A percentile compares a stretch with the other conserved stretches of the same genome.
phyloP scores from a whole-genome alignment of 2,797 vertebrate genomes.

The Pitangus sulphuratus region DNA sequence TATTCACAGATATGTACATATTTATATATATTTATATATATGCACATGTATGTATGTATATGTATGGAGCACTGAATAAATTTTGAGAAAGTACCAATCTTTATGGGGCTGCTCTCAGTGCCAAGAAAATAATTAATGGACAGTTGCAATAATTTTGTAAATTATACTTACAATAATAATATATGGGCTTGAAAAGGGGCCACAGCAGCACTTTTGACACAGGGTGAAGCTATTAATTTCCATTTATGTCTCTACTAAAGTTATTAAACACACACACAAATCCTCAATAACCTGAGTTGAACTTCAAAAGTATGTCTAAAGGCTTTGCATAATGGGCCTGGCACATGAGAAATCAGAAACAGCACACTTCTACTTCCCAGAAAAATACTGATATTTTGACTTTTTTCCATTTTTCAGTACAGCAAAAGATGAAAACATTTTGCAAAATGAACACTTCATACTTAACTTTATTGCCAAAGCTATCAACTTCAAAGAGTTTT shows the following conservation, averaged over 20 bases:
- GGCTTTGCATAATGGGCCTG: background rate
- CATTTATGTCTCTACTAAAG: background rate
- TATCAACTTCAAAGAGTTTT: background rate
- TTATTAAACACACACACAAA: background rate
- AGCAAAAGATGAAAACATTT: background rate
- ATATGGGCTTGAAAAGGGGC: background rate
- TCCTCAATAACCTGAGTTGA: background rate
- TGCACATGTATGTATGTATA: background rate
- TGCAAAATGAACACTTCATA: background rate
- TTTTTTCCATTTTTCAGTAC: background rate
- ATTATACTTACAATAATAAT: background rate
- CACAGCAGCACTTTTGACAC: background rate
- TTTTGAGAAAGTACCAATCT: background rate
- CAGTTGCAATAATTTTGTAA: background rate
- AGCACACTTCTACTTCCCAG: background rate
- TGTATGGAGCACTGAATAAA: background rate
- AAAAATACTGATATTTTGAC: background rate
- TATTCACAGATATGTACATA: background rate
- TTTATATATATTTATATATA: background rate
- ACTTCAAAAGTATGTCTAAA: background rate
- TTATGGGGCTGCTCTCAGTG: background rate
- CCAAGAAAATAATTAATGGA: constrained; percentile 20
- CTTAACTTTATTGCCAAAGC: background rate
- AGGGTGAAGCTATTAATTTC: background rate
- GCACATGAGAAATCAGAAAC: background rate